Evolutionary conservation across 2,113 vertebrate species (phyloP), one percentile per base, ranked within the genome.

Genomic region (Pavo muticus): DNA sequence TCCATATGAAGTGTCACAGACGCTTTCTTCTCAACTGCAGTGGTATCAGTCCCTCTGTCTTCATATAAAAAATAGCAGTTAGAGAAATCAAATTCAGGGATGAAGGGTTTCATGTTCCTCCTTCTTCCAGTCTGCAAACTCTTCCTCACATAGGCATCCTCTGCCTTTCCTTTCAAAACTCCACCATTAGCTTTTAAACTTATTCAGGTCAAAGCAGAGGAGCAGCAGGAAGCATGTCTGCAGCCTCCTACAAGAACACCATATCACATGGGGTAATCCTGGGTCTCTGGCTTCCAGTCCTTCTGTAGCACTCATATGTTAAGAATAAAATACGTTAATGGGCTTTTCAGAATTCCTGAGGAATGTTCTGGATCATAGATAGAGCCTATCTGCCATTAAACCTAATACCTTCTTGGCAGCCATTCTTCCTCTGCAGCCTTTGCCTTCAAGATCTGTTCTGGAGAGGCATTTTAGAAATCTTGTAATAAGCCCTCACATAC

Each of bases 281-380:
- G 73, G 76, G 84, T 87, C 82, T 95, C 80, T 78, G 76, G 60
- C 61, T 90, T 88, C 73, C 65, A 84, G 52, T 47, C 71, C 61
- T 93, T 44, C 84, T 92, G 86, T 47, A 64, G 75, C 83, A 91
- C 65, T 87, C 79, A 70, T 3, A 92, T 44, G 61, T 69, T 47
- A 84, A 96, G 83, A 94, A 90, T 86, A 81, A 90, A 95, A 90
- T 27, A 75, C 44, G 56, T 75, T 92, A 74, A 88, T 61, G 48
- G 86, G 52, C 61, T 92, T 94, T 72, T 78, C 88, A 92, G 92
- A 94, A 91, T 91, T 92, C 70, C 42, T 40, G 76, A 91, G 82
- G 64, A 78, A 82, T 6, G 39, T 75, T 65, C 80, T 69, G 65
- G 91, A 81, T 67, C 72, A 82, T 1, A 84, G 84, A 81, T 11